Percentiles rank a stretch among this genome's conserved stretches.
phyloP scores from a whole-genome alignment of 2,888 invertebrate genomes.

The Adelognathus sp. region DNA sequence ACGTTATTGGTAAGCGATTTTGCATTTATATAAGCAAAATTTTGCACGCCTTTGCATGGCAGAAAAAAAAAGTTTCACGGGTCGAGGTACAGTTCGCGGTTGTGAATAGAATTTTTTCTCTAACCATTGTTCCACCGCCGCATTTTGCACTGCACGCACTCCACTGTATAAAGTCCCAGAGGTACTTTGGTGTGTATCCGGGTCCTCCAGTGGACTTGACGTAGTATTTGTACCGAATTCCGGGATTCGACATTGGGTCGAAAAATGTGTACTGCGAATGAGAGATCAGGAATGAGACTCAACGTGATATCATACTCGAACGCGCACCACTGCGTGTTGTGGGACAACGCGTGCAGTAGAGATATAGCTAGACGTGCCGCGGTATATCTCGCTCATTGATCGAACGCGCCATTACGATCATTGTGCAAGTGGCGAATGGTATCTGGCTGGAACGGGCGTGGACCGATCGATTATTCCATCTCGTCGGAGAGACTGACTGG shows the following conservation, averaged over 20 bases:
- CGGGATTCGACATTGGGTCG: constrained; percentile 85
- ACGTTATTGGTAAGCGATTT: too few species aligned
- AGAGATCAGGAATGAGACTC: neutral
- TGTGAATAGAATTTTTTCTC: constrained; percentile 35
- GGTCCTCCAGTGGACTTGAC: constrained; percentile 83
- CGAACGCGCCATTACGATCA: constrained; percentile 54
- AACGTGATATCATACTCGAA: constrained; percentile 1
- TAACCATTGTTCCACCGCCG: constrained; percentile 87
- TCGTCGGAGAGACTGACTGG: constrained; percentile 53
- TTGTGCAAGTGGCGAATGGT: constrained; percentile 58
- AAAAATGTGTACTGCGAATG: constrained; percentile 67
- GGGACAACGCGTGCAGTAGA: neutral
- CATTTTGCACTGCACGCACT: constrained; percentile 89
- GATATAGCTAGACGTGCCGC: neutral
- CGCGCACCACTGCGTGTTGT: neutral
- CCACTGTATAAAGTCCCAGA: constrained; percentile 92
- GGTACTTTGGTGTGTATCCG: constrained; percentile 83
- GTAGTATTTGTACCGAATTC: constrained; percentile 91
- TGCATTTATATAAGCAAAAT: too few species aligned
- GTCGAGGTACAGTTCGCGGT: too few species aligned
- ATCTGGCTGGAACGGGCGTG: constrained; percentile 55
- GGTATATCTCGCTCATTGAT: constrained; percentile 52
- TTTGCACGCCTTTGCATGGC: too few species aligned
- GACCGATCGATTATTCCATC: constrained; percentile 59
- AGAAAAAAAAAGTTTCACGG: too few species aligned